phyloP scores from a whole-genome alignment of 2,797 vertebrate species.

The Columba guinea region DNA sequence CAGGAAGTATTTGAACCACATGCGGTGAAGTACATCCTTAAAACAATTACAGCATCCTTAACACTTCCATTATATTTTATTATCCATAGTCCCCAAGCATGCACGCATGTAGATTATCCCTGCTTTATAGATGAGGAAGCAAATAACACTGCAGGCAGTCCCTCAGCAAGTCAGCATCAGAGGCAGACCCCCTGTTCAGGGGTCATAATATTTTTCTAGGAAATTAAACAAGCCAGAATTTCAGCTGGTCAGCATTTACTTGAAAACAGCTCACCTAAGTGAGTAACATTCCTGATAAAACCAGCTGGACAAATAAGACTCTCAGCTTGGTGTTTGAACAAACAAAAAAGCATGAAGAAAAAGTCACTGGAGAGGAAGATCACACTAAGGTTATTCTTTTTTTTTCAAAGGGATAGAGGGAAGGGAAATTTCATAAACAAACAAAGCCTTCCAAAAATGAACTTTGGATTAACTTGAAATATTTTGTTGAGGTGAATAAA shows the following conservation, averaged over 20 bases:
- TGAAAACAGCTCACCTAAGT: constrained; percentile 52
- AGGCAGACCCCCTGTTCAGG: not conserved
- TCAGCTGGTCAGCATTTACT: constrained; percentile 52
- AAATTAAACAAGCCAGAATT: constrained; percentile 61
- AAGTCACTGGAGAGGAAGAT: constrained; percentile 35
- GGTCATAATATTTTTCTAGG: constrained; percentile 47
- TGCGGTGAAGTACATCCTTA: constrained; percentile 9
- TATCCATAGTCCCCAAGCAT: not conserved
- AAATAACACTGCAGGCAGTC: not conserved
- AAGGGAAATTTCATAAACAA: not conserved
- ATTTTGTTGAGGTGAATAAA: not conserved
- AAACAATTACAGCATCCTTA: constrained; percentile 43
- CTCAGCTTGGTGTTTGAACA: constrained; percentile 43
- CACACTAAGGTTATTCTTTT: not conserved
- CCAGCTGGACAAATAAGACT: constrained; percentile 61
- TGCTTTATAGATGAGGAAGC: constrained; percentile 10
- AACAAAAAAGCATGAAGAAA: constrained; percentile 38
- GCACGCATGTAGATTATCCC: not conserved
- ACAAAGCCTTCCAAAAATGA: constrained; percentile 12
- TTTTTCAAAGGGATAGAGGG: not conserved
- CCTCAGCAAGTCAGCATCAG: constrained; percentile 13
- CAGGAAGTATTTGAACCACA: constrained; percentile 19
- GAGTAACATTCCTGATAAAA: constrained; percentile 19
- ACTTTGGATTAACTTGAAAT: constrained; percentile 17
- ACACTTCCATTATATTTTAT: constrained; percentile 38